phyloP scores from a whole-genome alignment of 2,113 vertebrate genomes.

The Upupa epops region DNA sequence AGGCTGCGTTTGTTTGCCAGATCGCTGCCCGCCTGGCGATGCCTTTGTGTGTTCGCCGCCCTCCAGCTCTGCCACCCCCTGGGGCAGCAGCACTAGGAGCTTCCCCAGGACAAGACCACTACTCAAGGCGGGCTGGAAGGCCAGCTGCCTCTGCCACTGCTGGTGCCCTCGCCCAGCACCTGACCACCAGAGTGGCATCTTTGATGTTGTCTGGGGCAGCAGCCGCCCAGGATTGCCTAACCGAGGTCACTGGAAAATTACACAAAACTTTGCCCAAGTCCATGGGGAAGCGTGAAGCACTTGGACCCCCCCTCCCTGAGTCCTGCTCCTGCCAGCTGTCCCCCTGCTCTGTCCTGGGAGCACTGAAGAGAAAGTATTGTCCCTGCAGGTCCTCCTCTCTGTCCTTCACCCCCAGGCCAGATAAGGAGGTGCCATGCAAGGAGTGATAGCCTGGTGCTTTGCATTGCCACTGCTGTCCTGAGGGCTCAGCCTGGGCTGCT shows the following conservation, averaged over 20 bases:
- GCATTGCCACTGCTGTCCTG: too few relatives aligned
- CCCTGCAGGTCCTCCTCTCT: too few relatives aligned
- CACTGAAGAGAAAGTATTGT: background rate
- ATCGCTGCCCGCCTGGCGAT: background rate
- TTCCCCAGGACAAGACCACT: background rate
- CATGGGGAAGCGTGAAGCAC: background rate
- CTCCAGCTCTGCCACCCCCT: background rate
- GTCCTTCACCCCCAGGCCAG: too few relatives aligned
- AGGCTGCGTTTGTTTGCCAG: background rate
- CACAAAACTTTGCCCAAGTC: conserved; percentile 63
- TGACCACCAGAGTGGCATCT: conserved; percentile 36
- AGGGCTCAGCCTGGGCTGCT: too few relatives aligned
- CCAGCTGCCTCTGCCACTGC: background rate
- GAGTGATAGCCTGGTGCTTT: too few relatives aligned
- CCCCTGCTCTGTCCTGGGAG: background rate
- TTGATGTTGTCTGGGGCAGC: conserved; percentile 42
- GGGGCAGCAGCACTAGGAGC: background rate
- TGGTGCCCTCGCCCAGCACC: background rate
- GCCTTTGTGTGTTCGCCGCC: background rate
- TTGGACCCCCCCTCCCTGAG: too few relatives aligned
- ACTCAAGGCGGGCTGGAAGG: background rate
- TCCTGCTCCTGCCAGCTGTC: background rate
- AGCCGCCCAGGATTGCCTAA: conserved; percentile 57
- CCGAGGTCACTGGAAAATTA: conserved; percentile 72
- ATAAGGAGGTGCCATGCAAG: too few relatives aligned